Evolutionary conservation across 2,797 vertebrate species (phyloP).

Genomic region (Pithecia hirsuta): DNA sequence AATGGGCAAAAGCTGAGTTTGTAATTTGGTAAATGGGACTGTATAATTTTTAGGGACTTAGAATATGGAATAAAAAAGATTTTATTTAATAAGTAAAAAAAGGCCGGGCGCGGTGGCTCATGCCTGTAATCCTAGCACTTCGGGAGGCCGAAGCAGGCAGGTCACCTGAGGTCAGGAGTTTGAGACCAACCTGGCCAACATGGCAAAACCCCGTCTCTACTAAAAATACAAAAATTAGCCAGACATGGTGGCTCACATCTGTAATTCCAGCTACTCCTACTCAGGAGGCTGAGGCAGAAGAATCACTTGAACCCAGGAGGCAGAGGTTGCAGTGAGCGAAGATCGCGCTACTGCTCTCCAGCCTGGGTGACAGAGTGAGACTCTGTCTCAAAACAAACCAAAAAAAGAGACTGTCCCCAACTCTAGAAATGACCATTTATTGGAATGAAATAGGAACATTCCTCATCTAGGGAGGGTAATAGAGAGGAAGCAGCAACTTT

Average conservation of each 20-base stretch:
- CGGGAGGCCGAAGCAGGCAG: neutral
- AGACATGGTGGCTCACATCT: accelerated
- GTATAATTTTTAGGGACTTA: slow-evolving; percentile 49
- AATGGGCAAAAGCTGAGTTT: slow-evolving; percentile 62
- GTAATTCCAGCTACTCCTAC: neutral
- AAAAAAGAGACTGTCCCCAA: neutral
- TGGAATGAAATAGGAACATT: neutral
- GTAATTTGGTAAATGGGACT: slow-evolving; percentile 43
- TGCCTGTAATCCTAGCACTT: neutral
- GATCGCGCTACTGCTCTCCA: neutral
- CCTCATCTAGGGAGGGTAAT: neutral
- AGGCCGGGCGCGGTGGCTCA: neutral
- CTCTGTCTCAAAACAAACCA: neutral
- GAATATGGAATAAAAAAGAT: neutral
- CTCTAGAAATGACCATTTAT: neutral
- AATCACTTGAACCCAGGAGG: neutral
- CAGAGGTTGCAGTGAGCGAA: neutral
- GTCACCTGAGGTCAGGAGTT: neutral
- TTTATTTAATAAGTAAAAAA: neutral
- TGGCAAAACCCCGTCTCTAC: neutral
- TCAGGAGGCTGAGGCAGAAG: neutral
- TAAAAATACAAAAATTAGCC: neutral
- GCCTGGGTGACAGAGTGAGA: neutral
- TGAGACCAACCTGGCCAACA: neutral
- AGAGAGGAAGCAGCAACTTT: neutral